Evolutionary conservation across 2,888 invertebrate species (phyloP), one percentile per base, ranked within the genome.

Genomic region (Caenorhabditis zanzibari): DNA sequence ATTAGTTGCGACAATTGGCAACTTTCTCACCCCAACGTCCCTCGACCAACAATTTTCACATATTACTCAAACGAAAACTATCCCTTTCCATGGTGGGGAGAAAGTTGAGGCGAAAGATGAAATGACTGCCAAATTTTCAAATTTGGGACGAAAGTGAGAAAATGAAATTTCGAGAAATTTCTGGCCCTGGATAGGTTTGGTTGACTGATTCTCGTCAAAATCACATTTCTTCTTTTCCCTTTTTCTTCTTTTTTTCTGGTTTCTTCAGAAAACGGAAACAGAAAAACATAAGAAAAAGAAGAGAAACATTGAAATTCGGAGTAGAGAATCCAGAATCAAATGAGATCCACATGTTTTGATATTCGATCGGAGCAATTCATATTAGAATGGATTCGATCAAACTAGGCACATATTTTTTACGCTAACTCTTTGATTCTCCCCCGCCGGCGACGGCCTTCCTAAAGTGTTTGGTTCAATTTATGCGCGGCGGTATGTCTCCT

Each of bases 391-490:
- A 41, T 47, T 14, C 66, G 75, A 75, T 58, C 58, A 68, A 49
- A 66, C 75, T 75, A 56, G 35, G 75, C 56, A 75, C 75, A 75
- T 44, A 19, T 49, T 66, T 35, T 52, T 35, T 28, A 26, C 35
- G 6, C 22, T 22, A 35, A 49, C 49, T 28, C 22, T 54, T 38
- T 63, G 41, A 52, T 54, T 56, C 66, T 63, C 54, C 41, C 41
- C 38, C 64, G 24, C 22, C 41, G 44, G 59, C 38, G 22, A 14
- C 61, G 32, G 22, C 32, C 22, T 16, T 26, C 38, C 52, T 49
- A 52, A 68, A 68, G 68, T 68, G 59, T 66, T 76, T 68, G 49
- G 28, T 66, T 66, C 74, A 66, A 56, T 75, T 76, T 52, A 68
- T 76, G 49, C 76, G 66, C 76, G 66, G 59, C 49, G 52, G 68